phyloP scores from a whole-genome alignment of 2,113 vertebrate genomes.

The Pygathrix nemaeus region DNA sequence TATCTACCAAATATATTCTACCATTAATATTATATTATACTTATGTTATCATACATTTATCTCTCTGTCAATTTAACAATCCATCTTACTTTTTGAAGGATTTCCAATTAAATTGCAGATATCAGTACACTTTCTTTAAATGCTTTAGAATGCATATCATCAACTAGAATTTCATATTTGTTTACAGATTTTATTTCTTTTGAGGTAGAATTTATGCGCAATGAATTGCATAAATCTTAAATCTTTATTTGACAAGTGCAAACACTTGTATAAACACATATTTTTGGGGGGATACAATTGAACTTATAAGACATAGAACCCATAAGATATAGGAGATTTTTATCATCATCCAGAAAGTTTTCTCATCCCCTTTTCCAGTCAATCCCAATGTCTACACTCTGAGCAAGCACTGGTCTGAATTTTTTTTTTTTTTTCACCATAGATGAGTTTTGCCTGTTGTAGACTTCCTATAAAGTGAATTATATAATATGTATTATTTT shows the following conservation, averaged over 20 bases:
- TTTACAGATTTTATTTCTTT: neutral
- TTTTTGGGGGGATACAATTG: neutral
- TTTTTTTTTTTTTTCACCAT: neutral
- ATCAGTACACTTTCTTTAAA: neutral
- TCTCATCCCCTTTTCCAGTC: neutral
- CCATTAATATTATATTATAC: neutral
- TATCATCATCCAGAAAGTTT: neutral
- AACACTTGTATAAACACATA: neutral
- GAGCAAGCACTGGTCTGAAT: neutral
- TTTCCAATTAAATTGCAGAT: conserved; percentile 4
- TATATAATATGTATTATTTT: neutral
- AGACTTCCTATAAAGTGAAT: neutral
- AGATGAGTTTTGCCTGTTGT: neutral
- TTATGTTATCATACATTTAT: neutral
- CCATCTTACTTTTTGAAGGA: neutral
- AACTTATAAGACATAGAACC: neutral
- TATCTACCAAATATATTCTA: neutral
- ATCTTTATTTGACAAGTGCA: neutral
- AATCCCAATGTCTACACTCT: neutral
- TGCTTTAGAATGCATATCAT: neutral
- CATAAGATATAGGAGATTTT: neutral
- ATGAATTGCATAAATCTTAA: neutral
- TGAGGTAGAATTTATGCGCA: neutral
- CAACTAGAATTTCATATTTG: neutral
- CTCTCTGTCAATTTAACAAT: neutral